Base-by-base conservation (phyloP, 2,113 vertebrate species). In the Pterocles burchelli region DNA sequence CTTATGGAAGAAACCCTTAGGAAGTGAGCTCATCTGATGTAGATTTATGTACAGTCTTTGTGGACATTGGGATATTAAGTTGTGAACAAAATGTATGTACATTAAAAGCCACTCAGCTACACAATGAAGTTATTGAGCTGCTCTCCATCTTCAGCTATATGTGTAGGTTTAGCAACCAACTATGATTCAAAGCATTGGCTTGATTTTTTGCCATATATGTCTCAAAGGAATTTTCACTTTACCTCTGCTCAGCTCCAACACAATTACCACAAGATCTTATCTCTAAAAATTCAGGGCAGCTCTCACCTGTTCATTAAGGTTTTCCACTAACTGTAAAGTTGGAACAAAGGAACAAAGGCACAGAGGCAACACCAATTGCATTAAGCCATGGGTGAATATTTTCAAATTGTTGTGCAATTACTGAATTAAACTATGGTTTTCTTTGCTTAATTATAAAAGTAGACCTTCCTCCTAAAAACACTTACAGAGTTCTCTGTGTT, bases 251-350 rank as follows among this genome's bases (percentile, higher is more conserved):
- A 79, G 81, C 52, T 94, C 76, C 85, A 94, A 86, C 51, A 65
- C 58, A 97, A 90, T 96, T 96, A 95, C 85, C 89, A 71, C 51
- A 82, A 96, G 89, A 96, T 93, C 72, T 91, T 95, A 97, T 97
- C 94, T 92, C 17, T 13, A 82, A 79, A 90, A 94, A 88, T 59
- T 46, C 43, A 93, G 45, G 91, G 51, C 51, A 89, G 75, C 76
- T 94, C 80, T 93, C 91, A 93, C 62, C 59, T 90, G 62, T 68
- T 93, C 88, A 63, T 94, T 96, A 87, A 57, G 45, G 58, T 90
- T 83, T 89, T 87, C 46, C 52, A 90, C 73, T 73, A 95, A 92
- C 82, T 86, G 52, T 62, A 52, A 80, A 78, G 58, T 58, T 73
- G 82, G 58, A 90, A 86, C 59, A 80, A 71, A 83, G 41, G 41